phyloP scores from a whole-genome alignment of 2,888 invertebrate genomes.

The Rutpela maculata region DNA sequence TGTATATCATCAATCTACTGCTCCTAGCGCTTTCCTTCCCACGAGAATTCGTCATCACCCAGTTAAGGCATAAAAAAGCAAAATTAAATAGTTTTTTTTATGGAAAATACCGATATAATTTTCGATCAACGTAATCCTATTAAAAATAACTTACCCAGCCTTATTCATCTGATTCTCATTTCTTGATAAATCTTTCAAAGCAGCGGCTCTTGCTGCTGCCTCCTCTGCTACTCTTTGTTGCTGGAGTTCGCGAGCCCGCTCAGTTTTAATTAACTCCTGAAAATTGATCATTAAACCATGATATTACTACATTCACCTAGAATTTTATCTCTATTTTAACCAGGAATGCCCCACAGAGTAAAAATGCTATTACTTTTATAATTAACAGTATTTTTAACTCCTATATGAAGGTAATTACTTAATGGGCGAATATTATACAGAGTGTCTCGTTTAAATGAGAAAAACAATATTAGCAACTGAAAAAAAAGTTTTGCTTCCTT shows the following conservation, averaged over 20 bases:
- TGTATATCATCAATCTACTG: neutral
- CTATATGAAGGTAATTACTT: neutral
- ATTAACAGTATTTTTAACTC: neutral
- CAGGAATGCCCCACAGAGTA: neutral
- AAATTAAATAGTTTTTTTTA: slow-evolving; percentile 14
- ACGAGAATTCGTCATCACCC: neutral
- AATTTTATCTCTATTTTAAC: slow-evolving; percentile 3
- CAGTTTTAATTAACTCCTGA: slow-evolving; percentile 84
- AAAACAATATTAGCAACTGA: too few relatives aligned
- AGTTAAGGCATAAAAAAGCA: neutral
- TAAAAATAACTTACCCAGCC: slow-evolving; percentile 62
- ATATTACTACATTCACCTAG: neutral
- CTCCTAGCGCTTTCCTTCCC: neutral
- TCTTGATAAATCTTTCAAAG: slow-evolving; percentile 77
- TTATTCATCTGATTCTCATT: slow-evolving; percentile 59
- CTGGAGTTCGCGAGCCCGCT: slow-evolving; percentile 85
- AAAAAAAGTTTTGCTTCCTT: too few relatives aligned
- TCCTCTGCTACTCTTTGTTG: slow-evolving; percentile 86
- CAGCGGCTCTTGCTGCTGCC: slow-evolving; percentile 79
- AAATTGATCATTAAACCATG: slow-evolving; percentile 42
- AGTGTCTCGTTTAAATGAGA: neutral
- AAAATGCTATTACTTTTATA: neutral
- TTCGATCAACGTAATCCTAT: slow-evolving; percentile 21
- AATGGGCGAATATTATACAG: neutral
- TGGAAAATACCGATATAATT: slow-evolving; percentile 14